Conservation (phyloP, 2,797 vertebrate genomes). For the Cryptoblepharus egeriae region DNA sequence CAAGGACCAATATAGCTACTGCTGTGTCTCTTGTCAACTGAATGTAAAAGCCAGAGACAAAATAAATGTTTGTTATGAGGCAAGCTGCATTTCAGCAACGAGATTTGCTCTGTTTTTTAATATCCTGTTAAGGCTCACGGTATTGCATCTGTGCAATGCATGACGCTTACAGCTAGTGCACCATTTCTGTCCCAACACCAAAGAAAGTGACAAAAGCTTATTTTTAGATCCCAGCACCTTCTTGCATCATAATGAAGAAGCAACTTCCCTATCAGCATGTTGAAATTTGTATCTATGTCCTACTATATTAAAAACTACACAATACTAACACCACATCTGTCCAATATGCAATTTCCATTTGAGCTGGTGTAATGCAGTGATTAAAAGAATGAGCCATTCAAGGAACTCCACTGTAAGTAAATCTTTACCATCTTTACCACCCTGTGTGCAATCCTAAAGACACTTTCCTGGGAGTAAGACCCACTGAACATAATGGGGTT, state of each 20-base stretch:
- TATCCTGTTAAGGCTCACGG: conserved; percentile 67
- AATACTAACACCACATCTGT: not conserved
- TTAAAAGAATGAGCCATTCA: not conserved
- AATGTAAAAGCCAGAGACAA: conserved; percentile 1
- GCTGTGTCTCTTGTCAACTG: conserved; percentile 30
- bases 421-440: too few relatives aligned
- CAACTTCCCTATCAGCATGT: not conserved
- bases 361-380: not conserved
- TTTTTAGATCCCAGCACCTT: not conserved
- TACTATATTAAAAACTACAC: not conserved
- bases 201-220: not conserved
- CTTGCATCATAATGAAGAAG: too few relatives aligned
- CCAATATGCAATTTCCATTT: not conserved
- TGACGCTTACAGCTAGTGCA: not conserved
- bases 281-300: not conserved
- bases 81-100: not conserved
- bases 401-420: not conserved
- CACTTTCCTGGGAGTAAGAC: too few relatives aligned
- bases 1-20: too few relatives aligned
- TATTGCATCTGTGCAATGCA: not conserved
- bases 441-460: too few relatives aligned
- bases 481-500: too few relatives aligned
- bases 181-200: not conserved
- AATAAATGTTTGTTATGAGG: conserved; percentile 30
- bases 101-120: conserved; percentile 51